Evolutionary conservation across 2,797 vertebrate genomes (phyloP).

Genomic region (Argyrosomus regius): DNA sequence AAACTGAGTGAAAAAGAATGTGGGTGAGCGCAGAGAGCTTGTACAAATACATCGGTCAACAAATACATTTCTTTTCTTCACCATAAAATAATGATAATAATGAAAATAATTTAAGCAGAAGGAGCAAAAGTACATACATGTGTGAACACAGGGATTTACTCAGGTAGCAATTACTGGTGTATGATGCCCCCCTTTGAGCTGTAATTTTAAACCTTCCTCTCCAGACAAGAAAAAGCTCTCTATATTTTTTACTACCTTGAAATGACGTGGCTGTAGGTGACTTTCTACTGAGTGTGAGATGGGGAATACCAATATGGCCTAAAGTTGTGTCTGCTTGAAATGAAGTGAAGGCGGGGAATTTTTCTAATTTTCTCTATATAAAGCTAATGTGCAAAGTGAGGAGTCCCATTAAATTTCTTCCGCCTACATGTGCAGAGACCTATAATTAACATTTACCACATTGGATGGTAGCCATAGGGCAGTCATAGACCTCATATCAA

Average conservation of each 20-base stretch:
- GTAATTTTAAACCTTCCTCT: conserved; percentile 79
- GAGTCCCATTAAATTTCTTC: conserved; percentile 54
- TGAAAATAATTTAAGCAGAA: conserved; percentile 21
- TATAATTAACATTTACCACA: conserved; percentile 63
- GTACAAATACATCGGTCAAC: not conserved
- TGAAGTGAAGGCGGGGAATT: conserved; percentile 48
- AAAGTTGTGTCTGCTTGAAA: conserved; percentile 51
- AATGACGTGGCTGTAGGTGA: conserved; percentile 65
- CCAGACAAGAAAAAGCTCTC: conserved; percentile 70
- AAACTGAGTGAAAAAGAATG: conserved; percentile 1
- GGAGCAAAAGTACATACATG: conserved; percentile 27
- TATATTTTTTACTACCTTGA: conserved; percentile 69
- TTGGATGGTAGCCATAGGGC: conserved; percentile 45
- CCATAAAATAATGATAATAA: conserved; percentile 1
- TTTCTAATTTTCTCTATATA: conserved; percentile 36
- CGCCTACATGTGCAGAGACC: conserved; percentile 24
- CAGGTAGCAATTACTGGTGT: conserved; percentile 79
- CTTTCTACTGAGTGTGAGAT: conserved; percentile 56
- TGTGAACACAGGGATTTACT: conserved; percentile 60
- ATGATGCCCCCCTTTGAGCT: conserved; percentile 66
- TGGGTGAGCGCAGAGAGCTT: not conserved
- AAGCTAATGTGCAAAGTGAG: conserved; percentile 61
- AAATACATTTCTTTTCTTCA: conserved; percentile 12
- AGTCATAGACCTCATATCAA: conserved; percentile 47
- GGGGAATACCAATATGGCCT: conserved; percentile 66